Conservation (phyloP, 1,140 invertebrate genomes). For the Ceratina calcarata region DNA sequence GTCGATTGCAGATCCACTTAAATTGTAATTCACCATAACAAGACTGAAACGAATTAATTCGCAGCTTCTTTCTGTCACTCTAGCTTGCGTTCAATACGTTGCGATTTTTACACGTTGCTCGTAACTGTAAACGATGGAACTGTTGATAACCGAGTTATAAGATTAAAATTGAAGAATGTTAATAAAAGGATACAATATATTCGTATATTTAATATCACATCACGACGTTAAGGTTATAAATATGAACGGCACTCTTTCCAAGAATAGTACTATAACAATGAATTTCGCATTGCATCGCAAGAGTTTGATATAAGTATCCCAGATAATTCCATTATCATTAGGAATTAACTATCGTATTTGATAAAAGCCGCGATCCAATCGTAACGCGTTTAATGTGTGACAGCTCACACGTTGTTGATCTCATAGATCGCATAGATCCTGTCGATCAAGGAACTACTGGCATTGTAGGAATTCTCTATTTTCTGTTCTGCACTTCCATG, state of each 20-base stretch:
- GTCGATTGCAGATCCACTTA: conserved; percentile 6
- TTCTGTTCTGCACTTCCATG: too few relatives aligned
- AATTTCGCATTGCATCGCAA: not conserved
- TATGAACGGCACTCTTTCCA: not conserved
- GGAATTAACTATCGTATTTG: not conserved
- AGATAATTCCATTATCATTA: conserved; percentile 32
- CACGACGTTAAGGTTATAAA: conserved; percentile 6
- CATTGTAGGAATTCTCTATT: too few relatives aligned
- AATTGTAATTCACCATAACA: conserved; percentile 10
- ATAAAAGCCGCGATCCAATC: conserved; percentile 8
- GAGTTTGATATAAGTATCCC: not conserved
- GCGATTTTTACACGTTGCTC: not conserved
- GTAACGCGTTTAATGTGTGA: too few relatives aligned
- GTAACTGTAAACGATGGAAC: not conserved
- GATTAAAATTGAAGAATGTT: not conserved
- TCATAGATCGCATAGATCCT: too few relatives aligned
- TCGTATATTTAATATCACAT: conserved; percentile 6
- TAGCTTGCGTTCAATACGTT: not conserved
- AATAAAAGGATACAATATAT: conserved; percentile 29
- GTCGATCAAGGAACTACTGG: too few relatives aligned
- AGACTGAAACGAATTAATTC: not conserved
- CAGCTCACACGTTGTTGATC: too few relatives aligned
- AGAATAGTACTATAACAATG: not conserved
- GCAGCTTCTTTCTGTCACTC: not conserved
- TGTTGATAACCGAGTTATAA: not conserved